Base-by-base conservation (phyloP, 2,797 vertebrate species). In the Enteromius paludinosus region DNA sequence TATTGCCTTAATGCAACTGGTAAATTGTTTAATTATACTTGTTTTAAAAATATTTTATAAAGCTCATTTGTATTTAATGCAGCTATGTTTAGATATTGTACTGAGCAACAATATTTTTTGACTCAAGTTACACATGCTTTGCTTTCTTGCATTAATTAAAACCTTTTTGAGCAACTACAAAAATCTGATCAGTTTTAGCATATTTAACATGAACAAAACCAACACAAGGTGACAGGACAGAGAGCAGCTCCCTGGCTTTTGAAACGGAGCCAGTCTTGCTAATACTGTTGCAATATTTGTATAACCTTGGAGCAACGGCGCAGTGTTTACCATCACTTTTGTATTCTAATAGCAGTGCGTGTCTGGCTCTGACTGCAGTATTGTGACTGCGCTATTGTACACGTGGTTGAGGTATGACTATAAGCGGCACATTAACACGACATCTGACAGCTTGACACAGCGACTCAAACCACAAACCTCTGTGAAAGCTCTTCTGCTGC, bases 301-400 rank as follows among this genome's bases (percentile, higher is more conserved):
- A 23, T 72, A 62, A 72, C 68, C 41, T 72, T 81, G 54, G 56
- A 62, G 28, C 18, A 47, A 59, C 17, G 15, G 23, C 6, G 78
- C 25, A 10, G 35, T 0, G 10, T 59, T 56, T 47, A 20, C 1
- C 61, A 78, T 65, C 33, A 43, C 30, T n/a, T 79, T 66, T 68
- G 77, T 47, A 54, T 79, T 54, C 18, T 30, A 52, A 65, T 23
- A 35, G 25, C 9, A 30, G 25, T 59, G 9, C 0, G 3, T 20
- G 8, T 14, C 30, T 25, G 23, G 11, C 56, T 61, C 23, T 61
- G 56, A 61, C 56, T 59, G 54, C 54, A 25, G 54, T 59, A 59
- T 23, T 25, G 54, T 30, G 23, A 5, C 38, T 62, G 43, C 1
- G 1, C 5, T 23, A 9, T 18, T 62, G 3, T 23, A 43, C 1